Percentiles rank a stretch among this genome's conserved stretches.
Conservation (phyloP, 2,113 vertebrate species). For the Poecile atricapillus region DNA sequence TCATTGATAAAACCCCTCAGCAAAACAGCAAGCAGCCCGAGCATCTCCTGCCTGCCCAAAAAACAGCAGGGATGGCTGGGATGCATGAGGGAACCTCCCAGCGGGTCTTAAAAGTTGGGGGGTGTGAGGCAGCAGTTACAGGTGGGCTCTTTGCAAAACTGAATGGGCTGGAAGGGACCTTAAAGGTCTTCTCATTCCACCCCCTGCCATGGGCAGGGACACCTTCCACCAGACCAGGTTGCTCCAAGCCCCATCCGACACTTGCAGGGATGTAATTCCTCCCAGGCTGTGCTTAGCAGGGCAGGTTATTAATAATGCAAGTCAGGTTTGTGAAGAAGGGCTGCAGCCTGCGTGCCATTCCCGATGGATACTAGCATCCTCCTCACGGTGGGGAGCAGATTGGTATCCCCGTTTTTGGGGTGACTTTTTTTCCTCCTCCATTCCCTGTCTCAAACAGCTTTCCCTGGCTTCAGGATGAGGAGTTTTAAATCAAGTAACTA, state of each 20-base stretch:
- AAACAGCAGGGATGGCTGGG: neutral
- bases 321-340: neutral
- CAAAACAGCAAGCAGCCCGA: neutral
- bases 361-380: neutral
- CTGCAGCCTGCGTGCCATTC: neutral
- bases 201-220: neutral
- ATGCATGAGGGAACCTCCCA: neutral
- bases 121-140: neutral
- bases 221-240: neutral
- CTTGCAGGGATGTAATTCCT: neutral
- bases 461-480: neutral
- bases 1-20: neutral
- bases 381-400: neutral
- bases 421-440: neutral
- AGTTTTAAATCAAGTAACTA: neutral
- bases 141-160: neutral
- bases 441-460: neutral
- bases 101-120: neutral
- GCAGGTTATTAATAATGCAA: neutral
- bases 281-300: neutral
- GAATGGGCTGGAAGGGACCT: neutral
- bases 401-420: neutral
- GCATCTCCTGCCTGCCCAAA: neutral
- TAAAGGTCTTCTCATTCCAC: neutral
- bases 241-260: neutral